A percentile compares a stretch with the other conserved stretches of the same genome.
Evolutionary conservation across 1,140 invertebrate genomes (phyloP).

Genomic region (Acyrthosiphon pisum): DNA sequence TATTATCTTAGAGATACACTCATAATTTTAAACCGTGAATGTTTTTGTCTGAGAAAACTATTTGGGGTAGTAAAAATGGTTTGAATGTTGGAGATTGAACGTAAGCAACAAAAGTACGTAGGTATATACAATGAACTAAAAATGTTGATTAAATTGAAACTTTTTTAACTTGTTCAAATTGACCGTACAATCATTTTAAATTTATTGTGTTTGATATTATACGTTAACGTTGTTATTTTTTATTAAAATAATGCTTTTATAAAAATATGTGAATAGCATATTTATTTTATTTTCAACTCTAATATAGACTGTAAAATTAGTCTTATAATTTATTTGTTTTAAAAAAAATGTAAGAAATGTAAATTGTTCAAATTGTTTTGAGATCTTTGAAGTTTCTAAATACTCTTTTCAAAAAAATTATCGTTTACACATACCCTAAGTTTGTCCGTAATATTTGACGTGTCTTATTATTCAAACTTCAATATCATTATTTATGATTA

Average conservation of each 20-base stretch:
- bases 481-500: background rate
- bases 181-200: background rate
- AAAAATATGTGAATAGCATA: background rate
- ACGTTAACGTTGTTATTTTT: background rate
- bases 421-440: background rate
- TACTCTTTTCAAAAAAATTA: background rate
- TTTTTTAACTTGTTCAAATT: background rate
- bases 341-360: background rate
- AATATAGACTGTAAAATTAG: background rate
- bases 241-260: background rate
- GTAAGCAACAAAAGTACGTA: background rate
- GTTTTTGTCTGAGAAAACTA: background rate
- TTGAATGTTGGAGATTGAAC: background rate
- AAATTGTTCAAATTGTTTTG: background rate
- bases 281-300: background rate
- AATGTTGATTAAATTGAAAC: background rate
- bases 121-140: background rate
- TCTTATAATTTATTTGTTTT: background rate
- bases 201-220: background rate
- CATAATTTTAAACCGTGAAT: background rate
- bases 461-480: background rate
- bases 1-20: background rate
- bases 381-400: background rate
- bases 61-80: background rate
- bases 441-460: background rate